Evolutionary conservation across 2,888 invertebrate species (phyloP), one percentile per base, ranked within the genome.

Genomic region (Ornithoptera alexandrae): DNA sequence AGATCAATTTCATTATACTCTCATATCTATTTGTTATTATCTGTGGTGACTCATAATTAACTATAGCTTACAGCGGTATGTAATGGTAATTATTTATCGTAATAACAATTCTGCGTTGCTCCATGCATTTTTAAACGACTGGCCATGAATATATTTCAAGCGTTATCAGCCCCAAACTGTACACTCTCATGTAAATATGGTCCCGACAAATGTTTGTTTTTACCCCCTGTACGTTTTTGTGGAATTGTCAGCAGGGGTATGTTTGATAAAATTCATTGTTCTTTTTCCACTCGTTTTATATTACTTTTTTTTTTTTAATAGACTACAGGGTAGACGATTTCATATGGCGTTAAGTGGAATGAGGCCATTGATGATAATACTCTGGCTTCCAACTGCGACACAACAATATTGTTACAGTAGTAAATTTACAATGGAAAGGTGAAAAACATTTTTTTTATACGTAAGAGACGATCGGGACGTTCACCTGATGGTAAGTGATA

Each of bases 91-190:
- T 18, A 50, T 18, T 15, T 50, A 39, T 39, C 39, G 1, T 50
- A 15, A 12, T 50, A 17, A 50, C 50, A 18, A 50, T 50, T 50
- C 17, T 50, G 50, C 50, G 15, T 50, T 0, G 18, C 50, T 18
- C 10, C 18, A 18, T 50, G 15, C 8, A 57, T 20, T 20, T 57
- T 57, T 57, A 62, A 42, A 62, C 2, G 42, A n/a, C 15, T 53
- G 24, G 24, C 46, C 50, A 17, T 50, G 46, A 60, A 60, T 50
- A 60, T 36, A 66, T 24, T 36, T 50, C 30, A 66, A 36, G n/a
- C 36, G 10, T 17, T 53, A 66, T 60, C 60, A 20, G 12, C 30
- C 24, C 15, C 39, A 36, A 6, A 30, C 24, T 24, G 59, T n/a
- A 36, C 12, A n/a, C 30, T 24, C 30, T 20, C 20, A 18, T 59